Evolutionary conservation across 2,888 invertebrate species (phyloP), one percentile per base, ranked within the genome.

Genomic region (Caenorhabditis sulstoni): DNA sequence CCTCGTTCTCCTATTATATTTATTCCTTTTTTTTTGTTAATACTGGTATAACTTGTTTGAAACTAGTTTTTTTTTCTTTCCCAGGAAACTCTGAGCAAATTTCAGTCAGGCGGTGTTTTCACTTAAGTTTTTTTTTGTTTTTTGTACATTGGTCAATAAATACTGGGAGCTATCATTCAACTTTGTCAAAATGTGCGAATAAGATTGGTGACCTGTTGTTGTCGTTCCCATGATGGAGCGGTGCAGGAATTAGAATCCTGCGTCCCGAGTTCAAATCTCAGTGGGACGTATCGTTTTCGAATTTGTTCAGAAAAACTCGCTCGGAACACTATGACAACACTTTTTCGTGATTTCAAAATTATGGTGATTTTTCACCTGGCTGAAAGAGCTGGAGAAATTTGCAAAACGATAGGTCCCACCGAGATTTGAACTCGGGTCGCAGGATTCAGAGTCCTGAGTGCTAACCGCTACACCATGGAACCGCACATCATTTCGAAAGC

Each of bases 401-500:
- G 9, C 22, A 58, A 58, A 58, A 45, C 29, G 41, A 45, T 58
- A 58, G 44, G 58, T 45, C 45, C 23, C 39, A 52, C 35, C 44
- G 41, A 50, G 44, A 61, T 49, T 62, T 62, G 49, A 84, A 82
- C 84, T 82, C 82, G 78, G 70, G 82, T 84, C 82, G 81, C 84
- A 81, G 84, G 84, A 83, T 83, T 83, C 81, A 83, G 68, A 84
- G 84, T 83, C 84, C 82, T 81, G 81, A 81, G 84, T 84, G 47
- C 58, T 58, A 58, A 58, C 44, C 45, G 58, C 58, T 58, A 58
- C 58, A 58, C 58, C 58, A 58, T 58, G 58, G 58, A 58, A 58
- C 66, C 66, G 45, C 55, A 65, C 45, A 22, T 23, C 61, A 20
- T 16, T 12, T 22, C 20, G 20, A 18, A 20, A 20, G 9, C 22